These are phyloP conservation scores for Apostichopus californicus DNA, from an alignment of 35 echinoderm and acorn worm species.

Conservation along the genomic window DNA sequence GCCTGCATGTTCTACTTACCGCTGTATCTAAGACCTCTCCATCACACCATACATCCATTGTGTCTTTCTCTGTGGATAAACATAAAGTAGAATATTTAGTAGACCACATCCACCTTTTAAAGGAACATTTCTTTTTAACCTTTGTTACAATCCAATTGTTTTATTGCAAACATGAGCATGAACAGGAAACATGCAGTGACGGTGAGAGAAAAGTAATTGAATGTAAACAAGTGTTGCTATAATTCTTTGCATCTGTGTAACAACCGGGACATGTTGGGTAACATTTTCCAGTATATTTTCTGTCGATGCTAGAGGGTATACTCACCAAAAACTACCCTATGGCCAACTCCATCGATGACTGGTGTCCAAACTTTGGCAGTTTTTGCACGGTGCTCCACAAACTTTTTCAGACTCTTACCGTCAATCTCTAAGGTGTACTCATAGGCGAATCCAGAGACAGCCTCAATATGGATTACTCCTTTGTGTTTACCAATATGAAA, in stretches of 20 bases:
- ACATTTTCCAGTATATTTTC: no score
- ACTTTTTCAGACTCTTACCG: slow-evolving; percentile 94
- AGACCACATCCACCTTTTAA: neutral
- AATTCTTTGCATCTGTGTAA: no score
- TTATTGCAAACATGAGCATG: no score
- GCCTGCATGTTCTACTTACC: slow-evolving; percentile 64
- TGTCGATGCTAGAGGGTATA: neutral
- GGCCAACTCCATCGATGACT: slow-evolving; percentile 73
- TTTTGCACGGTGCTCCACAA: slow-evolving; percentile 83
- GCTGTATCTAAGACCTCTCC: slow-evolving; percentile 84
- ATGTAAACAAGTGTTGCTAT: neutral
- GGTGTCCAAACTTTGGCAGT: slow-evolving; percentile 92
- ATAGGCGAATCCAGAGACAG: slow-evolving; percentile 89
- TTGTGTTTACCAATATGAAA: slow-evolving; percentile 87
- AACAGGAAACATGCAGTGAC: no score
- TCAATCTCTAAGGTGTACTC: slow-evolving; percentile 91
- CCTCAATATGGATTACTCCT: slow-evolving; percentile 87
- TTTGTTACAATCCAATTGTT: no score
- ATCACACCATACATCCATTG: slow-evolving; percentile 98
- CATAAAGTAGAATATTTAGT: slow-evolving; percentile 1
- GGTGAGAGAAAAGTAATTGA: neutral
- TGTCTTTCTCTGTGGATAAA: slow-evolving; percentile 88
- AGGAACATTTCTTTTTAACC: neutral
- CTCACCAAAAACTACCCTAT: slow-evolving; percentile 94
- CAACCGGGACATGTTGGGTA: no score